phyloP scores from a whole-genome alignment of 2,888 invertebrate species.

The Myathropa florea region DNA sequence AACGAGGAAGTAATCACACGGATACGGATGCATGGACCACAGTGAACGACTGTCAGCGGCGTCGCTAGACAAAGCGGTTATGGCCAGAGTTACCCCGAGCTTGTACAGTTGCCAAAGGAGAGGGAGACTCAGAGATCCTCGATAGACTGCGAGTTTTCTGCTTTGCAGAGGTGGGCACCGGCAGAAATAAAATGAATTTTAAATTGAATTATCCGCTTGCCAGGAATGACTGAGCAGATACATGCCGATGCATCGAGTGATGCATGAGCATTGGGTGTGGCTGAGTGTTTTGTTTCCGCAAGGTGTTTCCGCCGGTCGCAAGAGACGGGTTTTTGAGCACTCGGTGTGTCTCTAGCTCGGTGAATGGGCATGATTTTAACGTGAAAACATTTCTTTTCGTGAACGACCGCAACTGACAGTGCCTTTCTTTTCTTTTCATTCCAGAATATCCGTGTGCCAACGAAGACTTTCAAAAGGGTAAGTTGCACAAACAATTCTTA shows the following conservation, averaged over 20 bases:
- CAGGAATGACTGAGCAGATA: background rate
- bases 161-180: background rate
- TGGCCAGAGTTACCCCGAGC: background rate
- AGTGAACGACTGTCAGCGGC: constrained; percentile 6
- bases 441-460: background rate
- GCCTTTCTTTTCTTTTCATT: background rate
- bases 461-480: background rate
- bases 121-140: too few relatives aligned
- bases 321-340: background rate
- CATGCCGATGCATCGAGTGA: background rate
- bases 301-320: background rate
- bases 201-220: constrained; percentile 12
- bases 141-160: background rate
- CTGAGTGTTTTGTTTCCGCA: background rate
- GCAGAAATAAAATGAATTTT: constrained; percentile 5
- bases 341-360: background rate
- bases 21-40: constrained; percentile 61
- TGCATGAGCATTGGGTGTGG: background rate
- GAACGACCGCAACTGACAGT: background rate
- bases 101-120: background rate
- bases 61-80: background rate
- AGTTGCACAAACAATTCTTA: background rate
- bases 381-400: background rate
- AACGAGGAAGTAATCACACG: constrained; percentile 67
- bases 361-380: too few relatives aligned